phyloP scores from a whole-genome alignment of 2,113 vertebrate genomes.

The Butorides virescens region DNA sequence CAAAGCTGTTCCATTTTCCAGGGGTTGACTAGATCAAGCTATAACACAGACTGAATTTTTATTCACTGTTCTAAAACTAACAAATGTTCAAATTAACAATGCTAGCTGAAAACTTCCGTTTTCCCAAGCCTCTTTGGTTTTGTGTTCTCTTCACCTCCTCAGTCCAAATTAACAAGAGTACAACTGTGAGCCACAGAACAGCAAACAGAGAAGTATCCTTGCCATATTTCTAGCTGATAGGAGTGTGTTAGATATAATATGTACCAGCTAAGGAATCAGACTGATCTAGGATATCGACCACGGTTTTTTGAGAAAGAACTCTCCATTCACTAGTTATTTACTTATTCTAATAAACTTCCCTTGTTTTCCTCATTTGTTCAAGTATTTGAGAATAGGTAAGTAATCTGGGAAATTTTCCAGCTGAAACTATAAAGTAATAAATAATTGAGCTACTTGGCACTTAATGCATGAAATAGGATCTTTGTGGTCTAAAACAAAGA shows the following conservation, averaged over 20 bases:
- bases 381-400: neutral
- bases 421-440: conserved; percentile 3
- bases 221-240: neutral
- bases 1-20: neutral
- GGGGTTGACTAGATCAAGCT: neutral
- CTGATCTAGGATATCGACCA: neutral
- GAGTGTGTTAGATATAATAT: neutral
- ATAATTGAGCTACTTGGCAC: conserved; percentile 2
- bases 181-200: neutral
- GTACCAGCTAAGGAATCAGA: neutral
- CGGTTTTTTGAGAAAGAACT: neutral
- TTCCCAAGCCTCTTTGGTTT: neutral
- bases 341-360: neutral
- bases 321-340: conserved; percentile 21
- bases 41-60: neutral
- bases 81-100: neutral
- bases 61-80: neutral
- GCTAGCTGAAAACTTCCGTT: neutral
- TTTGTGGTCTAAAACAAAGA: conserved; percentile 24
- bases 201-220: neutral
- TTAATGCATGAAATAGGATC: conserved; percentile 9
- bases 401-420: conserved; percentile 21
- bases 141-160: neutral
- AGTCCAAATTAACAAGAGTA: neutral
- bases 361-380: neutral